phyloP scores from a whole-genome alignment of 92 coral and sea anemone genomes.

The Nematostella vectensis region DNA sequence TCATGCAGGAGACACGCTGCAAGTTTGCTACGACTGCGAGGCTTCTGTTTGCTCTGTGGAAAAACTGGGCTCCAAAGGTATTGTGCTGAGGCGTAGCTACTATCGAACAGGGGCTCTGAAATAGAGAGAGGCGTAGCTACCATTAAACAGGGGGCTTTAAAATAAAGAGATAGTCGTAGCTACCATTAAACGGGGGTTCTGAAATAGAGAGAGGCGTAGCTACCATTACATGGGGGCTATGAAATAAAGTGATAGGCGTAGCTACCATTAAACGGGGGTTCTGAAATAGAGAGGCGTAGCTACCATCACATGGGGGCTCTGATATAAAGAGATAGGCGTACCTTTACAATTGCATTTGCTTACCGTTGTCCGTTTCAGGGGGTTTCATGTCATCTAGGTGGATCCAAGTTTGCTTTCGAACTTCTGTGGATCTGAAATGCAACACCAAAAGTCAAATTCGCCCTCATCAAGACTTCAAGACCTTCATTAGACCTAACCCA shows the following conservation, averaged over 20 bases:
- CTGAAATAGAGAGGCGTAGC: neutral
- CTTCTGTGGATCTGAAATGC: neutral
- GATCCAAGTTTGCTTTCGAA: neutral
- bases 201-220: conserved; percentile 1
- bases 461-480: no score
- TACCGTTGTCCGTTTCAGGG: no score
- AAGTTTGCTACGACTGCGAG: conserved; percentile 86
- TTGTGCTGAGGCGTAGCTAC: conserved; percentile 63
- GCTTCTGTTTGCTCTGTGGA: conserved; percentile 60
- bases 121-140: conserved; percentile 1
- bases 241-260: no score
- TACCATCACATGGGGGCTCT: no score
- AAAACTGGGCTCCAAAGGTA: conserved; percentile 97
- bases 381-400: neutral
- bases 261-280: conserved; percentile 32
- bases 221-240: no score
- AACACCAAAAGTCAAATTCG: no score
- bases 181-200: conserved; percentile 27
- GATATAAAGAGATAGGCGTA: no score
- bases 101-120: conserved; percentile 16
- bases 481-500: no score
- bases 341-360: no score
- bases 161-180: no score
- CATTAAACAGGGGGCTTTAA: no score
- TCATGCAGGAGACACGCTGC: conserved; percentile 79